These are phyloP conservation scores for Macrosteles quadrilineatus DNA, from an alignment of 1,140 invertebrate genomes.

Conservation along the genomic window DNA sequence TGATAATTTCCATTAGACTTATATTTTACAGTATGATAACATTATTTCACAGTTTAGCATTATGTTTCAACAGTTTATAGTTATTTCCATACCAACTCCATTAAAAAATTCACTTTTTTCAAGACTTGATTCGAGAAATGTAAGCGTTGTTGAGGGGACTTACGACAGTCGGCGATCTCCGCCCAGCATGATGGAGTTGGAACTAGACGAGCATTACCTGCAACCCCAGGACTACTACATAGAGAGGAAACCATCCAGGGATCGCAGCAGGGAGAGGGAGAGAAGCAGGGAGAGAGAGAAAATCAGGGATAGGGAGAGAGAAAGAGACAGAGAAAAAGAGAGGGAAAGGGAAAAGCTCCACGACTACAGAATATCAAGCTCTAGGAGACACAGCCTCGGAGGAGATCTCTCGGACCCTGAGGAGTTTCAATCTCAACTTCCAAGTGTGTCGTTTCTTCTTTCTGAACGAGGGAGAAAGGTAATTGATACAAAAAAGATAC, in stretches of 20 bases:
- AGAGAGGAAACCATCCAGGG: not conserved
- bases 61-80: too few species aligned
- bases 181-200: slow-evolving; percentile 3
- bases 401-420: slow-evolving; percentile 19
- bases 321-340: too few species aligned
- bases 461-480: slow-evolving; percentile 33
- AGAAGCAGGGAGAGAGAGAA: not conserved
- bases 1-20: too few species aligned
- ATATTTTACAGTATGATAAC: too few species aligned
- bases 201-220: slow-evolving; percentile 27
- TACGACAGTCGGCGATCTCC: not conserved
- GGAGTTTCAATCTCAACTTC: slow-evolving; percentile 30
- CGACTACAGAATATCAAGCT: slow-evolving; percentile 11
- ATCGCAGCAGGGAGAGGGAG: not conserved
- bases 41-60: too few species aligned
- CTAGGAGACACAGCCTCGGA: not conserved
- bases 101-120: too few species aligned
- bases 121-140: not conserved
- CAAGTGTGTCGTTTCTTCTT: slow-evolving; percentile 33
- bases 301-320: too few species aligned
- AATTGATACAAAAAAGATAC: too few species aligned
- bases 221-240: slow-evolving; percentile 25
- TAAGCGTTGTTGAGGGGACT: not conserved
- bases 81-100: too few species aligned
- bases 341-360: not conserved